Base-by-base conservation (phyloP, 2,888 invertebrate genomes). In the Stegana nigrithorax region DNA sequence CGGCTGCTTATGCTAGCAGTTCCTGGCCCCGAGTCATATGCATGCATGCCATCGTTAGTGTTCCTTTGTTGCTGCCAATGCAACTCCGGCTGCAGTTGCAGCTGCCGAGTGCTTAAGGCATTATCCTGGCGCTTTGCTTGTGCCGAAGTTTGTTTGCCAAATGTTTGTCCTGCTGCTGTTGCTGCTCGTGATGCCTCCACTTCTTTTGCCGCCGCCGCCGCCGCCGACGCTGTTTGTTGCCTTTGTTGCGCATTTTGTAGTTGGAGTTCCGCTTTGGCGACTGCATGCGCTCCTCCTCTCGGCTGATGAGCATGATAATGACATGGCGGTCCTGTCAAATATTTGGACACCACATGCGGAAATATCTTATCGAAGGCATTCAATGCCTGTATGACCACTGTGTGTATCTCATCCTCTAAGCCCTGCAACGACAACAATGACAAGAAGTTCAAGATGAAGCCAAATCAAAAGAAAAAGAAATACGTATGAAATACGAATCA, bases 311-410 rank as follows among this genome's bases (percentile, higher is more conserved):
- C 73, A 69, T 77, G 78, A 72, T 75, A 77, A 78, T 73, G 70
- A 72, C 70, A 77, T 82, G 78, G 69, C 68, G 78, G 73, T 73
- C 70, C 72, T 74, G 80, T 79, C 82, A 84, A 84, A 82, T 85
- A 83, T 78, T 84, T 84, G 73, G 80, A 80, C 78, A 85, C 75
- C 73, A 84, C 80, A 80, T 82, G 80, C 73, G 83, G 80, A 80
- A 85, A 84, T 78, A 84, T 79, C 79, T 82, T 83, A 80, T 85
- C 85, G 78, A 86, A 83, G 68, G 85, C 82, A 74, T 81, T 82
- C 72, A 86, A 77, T 65, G 85, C 84, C 75, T 86, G 86, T 80
- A 85, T 85, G 73, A 85, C 84, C 75, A 86, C 86, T 65, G 85
- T 85, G 73, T 86, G 85, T 70, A 85, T 86, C 65, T 85, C 85